These are phyloP conservation scores for Cheilosia urbana DNA, from an alignment of 2,888 invertebrate species.

Conservation along the genomic window DNA sequence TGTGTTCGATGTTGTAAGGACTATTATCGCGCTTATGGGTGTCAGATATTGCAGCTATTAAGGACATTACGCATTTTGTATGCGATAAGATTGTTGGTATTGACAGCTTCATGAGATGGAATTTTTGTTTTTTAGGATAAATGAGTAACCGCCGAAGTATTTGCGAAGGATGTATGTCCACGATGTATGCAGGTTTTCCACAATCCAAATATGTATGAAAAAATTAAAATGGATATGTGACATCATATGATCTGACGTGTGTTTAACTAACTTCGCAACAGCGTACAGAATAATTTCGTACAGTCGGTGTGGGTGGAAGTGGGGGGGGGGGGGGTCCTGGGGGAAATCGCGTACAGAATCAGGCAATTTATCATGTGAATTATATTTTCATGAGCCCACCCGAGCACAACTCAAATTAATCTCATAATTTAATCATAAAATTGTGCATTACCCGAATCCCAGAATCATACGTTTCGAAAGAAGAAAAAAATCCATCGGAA, in stretches of 20 bases:
- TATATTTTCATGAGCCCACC: constrained; percentile 10
- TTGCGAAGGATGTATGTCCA: too few relatives aligned
- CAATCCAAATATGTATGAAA: too few relatives aligned
- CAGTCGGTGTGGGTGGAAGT: too few relatives aligned
- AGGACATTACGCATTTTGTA: constrained; percentile 36
- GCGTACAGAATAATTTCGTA: neutral
- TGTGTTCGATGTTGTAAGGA: constrained; percentile 43
- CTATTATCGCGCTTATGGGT: constrained; percentile 63
- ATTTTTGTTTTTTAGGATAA: neutral
- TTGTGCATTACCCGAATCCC: neutral
- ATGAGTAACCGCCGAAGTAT: neutral
- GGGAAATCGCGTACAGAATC: neutral
- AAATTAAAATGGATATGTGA: too few relatives aligned
- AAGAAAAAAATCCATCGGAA: neutral
- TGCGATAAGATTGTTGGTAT: constrained; percentile 16
- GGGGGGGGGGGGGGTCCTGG: neutral
- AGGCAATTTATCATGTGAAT: constrained; percentile 1
- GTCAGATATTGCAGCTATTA: constrained; percentile 59
- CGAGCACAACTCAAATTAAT: neutral
- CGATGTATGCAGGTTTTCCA: too few relatives aligned
- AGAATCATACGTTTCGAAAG: neutral
- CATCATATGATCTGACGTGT: too few relatives aligned
- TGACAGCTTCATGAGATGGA: constrained; percentile 30
- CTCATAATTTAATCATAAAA: neutral
- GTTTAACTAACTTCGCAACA: neutral